Conservation (phyloP, 1,140 invertebrate genomes). For the Polypedilum pembai region DNA sequence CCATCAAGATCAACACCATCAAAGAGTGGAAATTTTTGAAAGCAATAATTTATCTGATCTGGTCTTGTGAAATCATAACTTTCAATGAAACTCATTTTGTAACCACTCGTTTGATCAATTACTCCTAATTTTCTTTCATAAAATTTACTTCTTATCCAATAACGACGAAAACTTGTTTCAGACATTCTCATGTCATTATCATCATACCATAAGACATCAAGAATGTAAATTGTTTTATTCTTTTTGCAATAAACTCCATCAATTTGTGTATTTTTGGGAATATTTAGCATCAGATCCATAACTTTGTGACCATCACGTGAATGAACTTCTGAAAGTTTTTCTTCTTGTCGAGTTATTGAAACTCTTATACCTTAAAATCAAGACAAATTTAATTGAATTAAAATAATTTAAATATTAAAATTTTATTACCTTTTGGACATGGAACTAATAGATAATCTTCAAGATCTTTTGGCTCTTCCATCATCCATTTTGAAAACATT, state of each 20-base stretch:
- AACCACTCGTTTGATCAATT: not conserved
- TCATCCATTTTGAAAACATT: constrained; percentile 74
- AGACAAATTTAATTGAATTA: no score
- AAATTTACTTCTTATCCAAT: constrained; percentile 39
- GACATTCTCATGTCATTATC: constrained; percentile 64
- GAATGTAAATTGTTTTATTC: constrained; percentile 59
- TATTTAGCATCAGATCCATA: not conserved
- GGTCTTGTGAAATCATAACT: not conserved
- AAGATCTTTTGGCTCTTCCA: constrained; percentile 69
- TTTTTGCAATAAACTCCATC: constrained; percentile 70
- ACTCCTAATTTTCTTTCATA: constrained; percentile 32
- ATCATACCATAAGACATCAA: constrained; percentile 80
- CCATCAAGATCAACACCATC: constrained; percentile 56
- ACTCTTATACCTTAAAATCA: no score
- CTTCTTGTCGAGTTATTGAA: constrained; percentile 62
- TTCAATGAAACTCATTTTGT: not conserved
- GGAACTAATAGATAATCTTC: constrained; percentile 73
- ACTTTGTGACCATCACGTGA: not conserved
- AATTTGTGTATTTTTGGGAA: constrained; percentile 48
- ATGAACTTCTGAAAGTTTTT: constrained; percentile 51
- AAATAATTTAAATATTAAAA: no score
- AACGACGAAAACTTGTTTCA: constrained; percentile 50
- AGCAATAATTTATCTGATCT: not conserved
- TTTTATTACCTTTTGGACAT: constrained; percentile 64
- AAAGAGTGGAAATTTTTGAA: constrained; percentile 33